Conservation (phyloP, 1,140 invertebrate species). For the Ridgeia piscesae region DNA sequence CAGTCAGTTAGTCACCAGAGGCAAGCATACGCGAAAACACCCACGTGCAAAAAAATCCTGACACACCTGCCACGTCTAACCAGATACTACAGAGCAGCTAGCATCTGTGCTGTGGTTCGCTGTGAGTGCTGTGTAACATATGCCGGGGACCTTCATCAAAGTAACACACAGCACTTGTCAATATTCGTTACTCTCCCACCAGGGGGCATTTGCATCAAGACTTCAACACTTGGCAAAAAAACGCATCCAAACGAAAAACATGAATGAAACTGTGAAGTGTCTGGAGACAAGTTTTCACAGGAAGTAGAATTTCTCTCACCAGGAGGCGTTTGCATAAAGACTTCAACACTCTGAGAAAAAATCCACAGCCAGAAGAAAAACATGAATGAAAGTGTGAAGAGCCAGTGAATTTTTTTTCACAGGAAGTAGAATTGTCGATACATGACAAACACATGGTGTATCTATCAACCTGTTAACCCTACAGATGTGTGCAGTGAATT, state of each 20-base stretch:
- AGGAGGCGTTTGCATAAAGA: neutral
- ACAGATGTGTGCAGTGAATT: neutral
- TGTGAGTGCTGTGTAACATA: neutral
- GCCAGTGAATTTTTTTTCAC: neutral
- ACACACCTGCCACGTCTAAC: neutral
- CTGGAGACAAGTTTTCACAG: neutral
- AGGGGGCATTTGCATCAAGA: neutral
- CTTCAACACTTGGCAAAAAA: neutral
- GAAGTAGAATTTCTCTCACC: neutral
- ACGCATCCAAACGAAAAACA: neutral
- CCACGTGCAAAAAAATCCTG: neutral
- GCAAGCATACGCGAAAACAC: neutral
- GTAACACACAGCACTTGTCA: neutral
- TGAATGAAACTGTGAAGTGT: neutral
- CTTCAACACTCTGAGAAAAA: neutral
- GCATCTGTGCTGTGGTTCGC: neutral
- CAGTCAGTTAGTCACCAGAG: neutral
- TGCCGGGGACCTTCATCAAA: neutral
- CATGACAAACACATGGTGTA: neutral
- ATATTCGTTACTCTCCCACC: neutral
- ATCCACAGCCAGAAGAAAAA: neutral
- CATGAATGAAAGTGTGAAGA: neutral
- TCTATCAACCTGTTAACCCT: neutral
- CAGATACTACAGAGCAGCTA: neutral
- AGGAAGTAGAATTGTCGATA: neutral